These are phyloP conservation scores for Cassiopea xamachana DNA, from an alignment of 30 jellyfish, hydroid and myxozoan species.

Conservation along the genomic window DNA sequence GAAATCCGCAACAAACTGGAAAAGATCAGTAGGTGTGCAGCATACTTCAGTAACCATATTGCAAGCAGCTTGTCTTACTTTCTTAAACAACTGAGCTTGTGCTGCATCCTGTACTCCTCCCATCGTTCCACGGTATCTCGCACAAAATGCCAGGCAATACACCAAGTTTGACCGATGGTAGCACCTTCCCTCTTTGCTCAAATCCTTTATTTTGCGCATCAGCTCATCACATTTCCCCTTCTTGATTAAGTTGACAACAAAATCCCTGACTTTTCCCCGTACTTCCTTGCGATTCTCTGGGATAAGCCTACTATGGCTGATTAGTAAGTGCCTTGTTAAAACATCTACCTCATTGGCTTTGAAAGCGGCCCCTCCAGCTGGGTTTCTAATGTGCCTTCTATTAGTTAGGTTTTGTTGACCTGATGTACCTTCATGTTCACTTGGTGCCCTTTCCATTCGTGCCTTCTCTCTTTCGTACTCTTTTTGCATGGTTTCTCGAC, in stretches of 20 bases:
- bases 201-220: conserved; percentile 20
- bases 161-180: conserved; percentile 46
- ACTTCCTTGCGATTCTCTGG: background rate
- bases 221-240: conserved; percentile 46
- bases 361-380: conserved; percentile 68
- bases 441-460: no score
- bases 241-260: conserved; percentile 12
- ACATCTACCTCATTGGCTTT: conserved; percentile 12
- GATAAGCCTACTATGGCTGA: conserved; percentile 50
- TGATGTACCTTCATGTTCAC: no score
- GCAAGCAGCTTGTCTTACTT: conserved; percentile 46
- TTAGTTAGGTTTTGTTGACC: background rate
- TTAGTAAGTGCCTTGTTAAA: conserved; percentile 47
- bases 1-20: conserved; percentile 46
- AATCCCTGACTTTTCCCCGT: background rate
- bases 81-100: background rate
- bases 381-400: conserved; percentile 16
- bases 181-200: conserved; percentile 64
- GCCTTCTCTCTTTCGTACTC: no score
- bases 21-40: conserved; percentile 67
- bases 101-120: no score
- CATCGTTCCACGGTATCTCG: background rate
- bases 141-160: conserved; percentile 52
- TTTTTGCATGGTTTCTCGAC: no score
- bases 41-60: conserved; percentile 36